A percentile compares a stretch with the other conserved stretches of the same genome.
Evolutionary conservation across 2,113 vertebrate genomes (phyloP).

Genomic region (Salvator merianae): DNA sequence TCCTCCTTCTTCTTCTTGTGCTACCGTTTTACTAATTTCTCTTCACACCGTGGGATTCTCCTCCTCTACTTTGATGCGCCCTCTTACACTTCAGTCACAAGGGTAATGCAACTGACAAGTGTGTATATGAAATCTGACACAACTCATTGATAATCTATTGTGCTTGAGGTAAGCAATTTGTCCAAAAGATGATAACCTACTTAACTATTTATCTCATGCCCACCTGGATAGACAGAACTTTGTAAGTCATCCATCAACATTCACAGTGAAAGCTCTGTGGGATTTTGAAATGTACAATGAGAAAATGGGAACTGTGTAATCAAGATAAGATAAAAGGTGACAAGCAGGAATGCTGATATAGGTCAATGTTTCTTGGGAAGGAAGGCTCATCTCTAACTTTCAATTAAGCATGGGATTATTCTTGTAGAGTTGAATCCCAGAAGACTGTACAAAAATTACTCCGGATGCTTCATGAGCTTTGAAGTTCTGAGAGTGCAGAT

Average conservation of each 20-base stretch:
- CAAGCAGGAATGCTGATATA: background rate
- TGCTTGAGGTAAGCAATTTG: conserved; percentile 83
- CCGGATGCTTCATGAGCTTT: conserved; percentile 17
- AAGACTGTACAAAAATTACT: background rate
- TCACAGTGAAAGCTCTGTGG: conserved; percentile 77
- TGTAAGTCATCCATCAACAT: conserved; percentile 81
- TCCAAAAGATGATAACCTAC: conserved; percentile 75
- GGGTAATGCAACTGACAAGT: conserved; percentile 76
- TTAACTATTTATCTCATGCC: conserved; percentile 72
- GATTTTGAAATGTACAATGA: conserved; percentile 64
- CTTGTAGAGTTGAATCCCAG: conserved; percentile 5
- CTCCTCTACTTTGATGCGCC: conserved; percentile 57
- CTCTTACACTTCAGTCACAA: conserved; percentile 73
- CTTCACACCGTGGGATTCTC: conserved; percentile 67
- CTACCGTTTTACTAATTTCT: conserved; percentile 56
- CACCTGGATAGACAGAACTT: conserved; percentile 66
- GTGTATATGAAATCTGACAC: conserved; percentile 80
- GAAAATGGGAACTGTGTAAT: conserved; percentile 61
- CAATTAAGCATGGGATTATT: conserved; percentile 11
- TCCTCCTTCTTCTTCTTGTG: conserved; percentile 39
- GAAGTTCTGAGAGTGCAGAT: background rate
- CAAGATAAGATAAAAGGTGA: conserved; percentile 52
- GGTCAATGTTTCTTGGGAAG: conserved; percentile 40
- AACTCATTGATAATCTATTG: conserved; percentile 79
- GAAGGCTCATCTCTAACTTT: conserved; percentile 29